Conservation (phyloP, 2,888 invertebrate species). For the Mantis religiosa region DNA sequence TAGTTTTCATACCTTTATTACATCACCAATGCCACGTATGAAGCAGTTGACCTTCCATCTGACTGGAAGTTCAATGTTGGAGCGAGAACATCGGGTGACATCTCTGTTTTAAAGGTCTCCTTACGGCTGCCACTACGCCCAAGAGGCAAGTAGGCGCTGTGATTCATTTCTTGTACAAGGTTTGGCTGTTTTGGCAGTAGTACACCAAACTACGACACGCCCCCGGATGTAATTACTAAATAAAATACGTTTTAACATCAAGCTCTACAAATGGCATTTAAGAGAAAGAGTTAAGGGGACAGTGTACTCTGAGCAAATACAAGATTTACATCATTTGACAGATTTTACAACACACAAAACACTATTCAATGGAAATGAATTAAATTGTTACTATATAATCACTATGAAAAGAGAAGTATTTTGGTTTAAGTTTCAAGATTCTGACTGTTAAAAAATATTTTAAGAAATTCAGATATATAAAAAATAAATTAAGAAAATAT, state of each 20-base stretch:
- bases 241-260: background rate
- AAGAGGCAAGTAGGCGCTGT: background rate
- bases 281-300: too few species aligned
- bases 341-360: too few species aligned
- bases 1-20: background rate
- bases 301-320: too few species aligned
- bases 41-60: background rate
- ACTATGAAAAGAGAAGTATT: too few species aligned
- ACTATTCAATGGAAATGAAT: too few species aligned
- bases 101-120: background rate
- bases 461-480: too few species aligned
- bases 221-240: conserved; percentile 23
- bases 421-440: too few species aligned
- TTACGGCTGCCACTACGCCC: background rate
- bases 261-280: too few species aligned
- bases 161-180: background rate
- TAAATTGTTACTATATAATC: too few species aligned
- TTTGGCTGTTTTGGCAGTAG: background rate
- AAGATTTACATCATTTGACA: too few species aligned
- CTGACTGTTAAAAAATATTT: too few species aligned
- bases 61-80: background rate
- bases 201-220: background rate
- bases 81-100: background rate
- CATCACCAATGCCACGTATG: background rate
- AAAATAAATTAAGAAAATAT: too few species aligned